phyloP scores from a whole-genome alignment of 1,140 invertebrate genomes.

The Eupristina koningsbergeri region DNA sequence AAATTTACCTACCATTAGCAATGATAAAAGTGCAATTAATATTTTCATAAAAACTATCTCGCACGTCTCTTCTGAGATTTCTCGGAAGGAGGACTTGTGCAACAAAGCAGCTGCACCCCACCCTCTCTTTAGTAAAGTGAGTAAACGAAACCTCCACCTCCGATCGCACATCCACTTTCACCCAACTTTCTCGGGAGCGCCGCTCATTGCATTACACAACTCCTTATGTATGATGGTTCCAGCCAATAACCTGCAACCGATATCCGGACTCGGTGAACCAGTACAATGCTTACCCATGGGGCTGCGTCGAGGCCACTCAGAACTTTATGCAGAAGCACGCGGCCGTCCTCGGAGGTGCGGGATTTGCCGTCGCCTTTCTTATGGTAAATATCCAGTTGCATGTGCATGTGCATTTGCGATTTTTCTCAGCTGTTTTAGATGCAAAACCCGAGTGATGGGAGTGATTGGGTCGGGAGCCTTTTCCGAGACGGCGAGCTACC shows the following conservation, averaged over 20 bases:
- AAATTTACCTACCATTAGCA: too few species aligned
- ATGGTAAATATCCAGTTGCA: slow-evolving; percentile 76
- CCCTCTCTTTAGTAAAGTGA: neutral
- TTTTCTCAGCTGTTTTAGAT: too few species aligned
- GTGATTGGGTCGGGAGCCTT: too few species aligned
- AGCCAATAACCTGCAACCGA: slow-evolving; percentile 78
- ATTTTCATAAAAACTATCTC: too few species aligned
- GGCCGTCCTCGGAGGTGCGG: slow-evolving; percentile 84
- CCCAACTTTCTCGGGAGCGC: slow-evolving; percentile 55
- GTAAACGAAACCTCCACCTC: too few species aligned
- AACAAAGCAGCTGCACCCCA: neutral
- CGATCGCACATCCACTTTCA: slow-evolving; percentile 10
- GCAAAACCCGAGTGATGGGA: too few species aligned
- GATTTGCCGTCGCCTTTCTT: slow-evolving; percentile 85
- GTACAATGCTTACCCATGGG: slow-evolving; percentile 80
- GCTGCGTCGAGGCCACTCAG: slow-evolving; percentile 81
- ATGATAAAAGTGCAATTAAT: too few species aligned
- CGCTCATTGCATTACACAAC: neutral
- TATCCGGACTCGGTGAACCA: slow-evolving; percentile 72
- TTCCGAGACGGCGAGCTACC: too few species aligned
- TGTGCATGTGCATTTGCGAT: too few species aligned
- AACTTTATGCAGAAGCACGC: slow-evolving; percentile 85
- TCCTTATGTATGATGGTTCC: slow-evolving; percentile 59
- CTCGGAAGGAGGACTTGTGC: too few species aligned
- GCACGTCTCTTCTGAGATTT: too few species aligned